Evolutionary conservation across 2,888 invertebrate genomes (phyloP), one percentile per base, ranked within the genome.

Genomic region (Stictocephala bisonia): DNA sequence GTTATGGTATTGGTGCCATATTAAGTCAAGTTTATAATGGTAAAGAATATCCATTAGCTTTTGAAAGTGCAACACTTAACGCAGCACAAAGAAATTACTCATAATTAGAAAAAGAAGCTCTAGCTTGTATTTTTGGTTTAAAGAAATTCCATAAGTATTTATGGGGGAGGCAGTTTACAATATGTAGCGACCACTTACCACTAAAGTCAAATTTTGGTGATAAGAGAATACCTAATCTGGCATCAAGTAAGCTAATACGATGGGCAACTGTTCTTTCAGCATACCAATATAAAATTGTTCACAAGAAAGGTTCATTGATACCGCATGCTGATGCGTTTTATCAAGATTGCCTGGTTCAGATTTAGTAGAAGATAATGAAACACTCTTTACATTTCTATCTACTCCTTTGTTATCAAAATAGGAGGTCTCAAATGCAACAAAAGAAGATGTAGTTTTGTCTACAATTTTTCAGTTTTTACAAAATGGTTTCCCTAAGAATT

Each of bases 311-410:
- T 4, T n/a, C 11, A 4, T 40, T 40, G 64, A 64, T 64, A 40
- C 64, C 64, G n/a, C 64, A n/a, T 40, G 64, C 35, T 3, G 64
- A 64, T 64, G 64, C 35, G n/a, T n/a, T n/a, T n/a, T n/a, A n/a
- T n/a, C n/a, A n/a, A n/a, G n/a, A n/a, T n/a, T n/a, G n/a, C n/a
- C n/a, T n/a, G n/a, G n/a, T n/a, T n/a, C n/a, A n/a, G n/a, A n/a
- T n/a, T n/a, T n/a, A n/a, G n/a, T n/a, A n/a, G n/a, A 20, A 24
- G 64, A 64, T 31, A n/a, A 64, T 1, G 41, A 64, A n/a, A 24
- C 41, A 11, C n/a, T 58, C 15, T 58, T 64, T 20, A 64, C 41
- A 20, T 64, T 35, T 40, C 24, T 64, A 13, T 64, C 64, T 18
- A 64, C 41, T 40, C 64, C 40, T 20, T 40, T 64, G 40, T 9